Conservation (phyloP, 2,113 vertebrate genomes). For the Elephas maximus region DNA sequence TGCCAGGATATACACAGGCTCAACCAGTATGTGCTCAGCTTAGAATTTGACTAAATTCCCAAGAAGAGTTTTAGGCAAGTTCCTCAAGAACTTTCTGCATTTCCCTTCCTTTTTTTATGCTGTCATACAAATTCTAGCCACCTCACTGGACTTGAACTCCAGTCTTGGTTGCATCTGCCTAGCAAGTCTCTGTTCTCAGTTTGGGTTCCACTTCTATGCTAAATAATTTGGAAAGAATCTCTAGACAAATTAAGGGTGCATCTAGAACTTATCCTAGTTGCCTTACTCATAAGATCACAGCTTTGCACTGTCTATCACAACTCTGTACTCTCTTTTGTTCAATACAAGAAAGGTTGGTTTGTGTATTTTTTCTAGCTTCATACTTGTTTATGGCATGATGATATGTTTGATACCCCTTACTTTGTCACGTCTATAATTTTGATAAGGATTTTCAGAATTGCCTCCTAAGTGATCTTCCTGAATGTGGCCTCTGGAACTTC, state of each 20-base stretch:
- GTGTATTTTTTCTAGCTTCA: not conserved
- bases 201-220: not conserved
- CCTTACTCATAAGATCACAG: not conserved
- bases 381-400: not conserved
- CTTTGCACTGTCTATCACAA: not conserved
- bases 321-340: not conserved
- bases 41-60: not conserved
- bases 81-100: not conserved
- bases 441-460: not conserved
- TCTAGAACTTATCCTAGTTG: not conserved
- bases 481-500: not conserved
- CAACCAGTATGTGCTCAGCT: not conserved
- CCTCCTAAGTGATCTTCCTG: not conserved
- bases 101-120: not conserved
- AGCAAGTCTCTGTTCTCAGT: not conserved
- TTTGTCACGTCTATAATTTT: not conserved
- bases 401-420: not conserved
- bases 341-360: not conserved
- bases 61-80: not conserved
- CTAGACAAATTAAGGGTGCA: not conserved
- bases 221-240: not conserved
- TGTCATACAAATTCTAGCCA: not conserved
- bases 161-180: not conserved
- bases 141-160: not conserved
- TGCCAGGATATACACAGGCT: not conserved